phyloP scores from a whole-genome alignment of 2,797 vertebrate genomes.

The Propithecus deckenii region DNA sequence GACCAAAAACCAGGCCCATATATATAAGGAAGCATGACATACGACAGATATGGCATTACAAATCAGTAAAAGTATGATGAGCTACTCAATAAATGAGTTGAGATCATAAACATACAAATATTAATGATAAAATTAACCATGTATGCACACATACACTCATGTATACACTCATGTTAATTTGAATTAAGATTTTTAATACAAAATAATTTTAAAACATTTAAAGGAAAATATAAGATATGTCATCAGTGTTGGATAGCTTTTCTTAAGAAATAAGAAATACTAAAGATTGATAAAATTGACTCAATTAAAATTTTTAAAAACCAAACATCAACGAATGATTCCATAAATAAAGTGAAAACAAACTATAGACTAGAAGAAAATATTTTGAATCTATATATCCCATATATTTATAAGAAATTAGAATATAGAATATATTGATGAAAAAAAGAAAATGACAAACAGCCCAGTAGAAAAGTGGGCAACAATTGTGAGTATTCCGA shows the following conservation, averaged over 20 bases:
- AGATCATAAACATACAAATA: not conserved
- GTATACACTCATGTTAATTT: not conserved
- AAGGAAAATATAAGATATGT: not conserved
- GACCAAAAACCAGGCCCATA: not conserved
- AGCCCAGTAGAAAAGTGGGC: not conserved
- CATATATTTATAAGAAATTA: not conserved
- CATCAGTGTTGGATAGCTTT: not conserved
- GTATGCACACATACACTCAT: not conserved
- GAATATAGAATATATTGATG: not conserved
- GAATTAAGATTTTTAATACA: not conserved
- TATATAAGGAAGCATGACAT: not conserved
- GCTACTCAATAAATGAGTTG: not conserved
- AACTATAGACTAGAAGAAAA: not conserved
- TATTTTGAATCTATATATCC: not conserved
- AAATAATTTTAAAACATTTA: not conserved
- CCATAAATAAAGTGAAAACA: not conserved
- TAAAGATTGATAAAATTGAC: not conserved
- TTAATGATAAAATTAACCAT: not conserved
- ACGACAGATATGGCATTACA: not conserved
- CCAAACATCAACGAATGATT: not conserved
- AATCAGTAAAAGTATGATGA: not conserved
- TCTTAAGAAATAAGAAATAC: not conserved
- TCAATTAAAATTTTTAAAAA: not conserved
- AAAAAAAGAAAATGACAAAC: not conserved
- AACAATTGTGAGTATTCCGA: not conserved